Conservation (phyloP, 2,113 vertebrate genomes). For the Heteronetta atricapilla region DNA sequence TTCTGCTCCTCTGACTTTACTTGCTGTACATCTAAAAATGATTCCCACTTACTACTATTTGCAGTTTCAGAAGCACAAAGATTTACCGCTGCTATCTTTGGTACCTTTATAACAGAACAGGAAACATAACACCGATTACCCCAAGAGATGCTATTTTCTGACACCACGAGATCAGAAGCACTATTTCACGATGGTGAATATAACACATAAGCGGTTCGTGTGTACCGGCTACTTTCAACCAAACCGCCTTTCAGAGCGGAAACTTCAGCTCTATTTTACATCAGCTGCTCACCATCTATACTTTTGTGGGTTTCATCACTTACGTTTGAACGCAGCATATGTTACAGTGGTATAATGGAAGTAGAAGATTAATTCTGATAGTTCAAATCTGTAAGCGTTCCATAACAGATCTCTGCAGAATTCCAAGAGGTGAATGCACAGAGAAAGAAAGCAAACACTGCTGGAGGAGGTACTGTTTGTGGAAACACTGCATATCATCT, state of each 20-base stretch:
- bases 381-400: not conserved
- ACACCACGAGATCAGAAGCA: not conserved
- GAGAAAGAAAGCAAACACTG: not conserved
- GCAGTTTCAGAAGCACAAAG: not conserved
- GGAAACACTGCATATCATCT: not conserved
- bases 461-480: not conserved
- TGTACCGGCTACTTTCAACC: not conserved
- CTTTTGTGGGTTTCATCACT: not conserved
- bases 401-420: not conserved
- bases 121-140: not conserved
- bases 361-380: not conserved
- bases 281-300: not conserved
- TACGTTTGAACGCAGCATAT: not conserved
- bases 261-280: not conserved
- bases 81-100: not conserved
- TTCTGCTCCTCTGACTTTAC: conserved; percentile 24
- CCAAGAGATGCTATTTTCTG: not conserved
- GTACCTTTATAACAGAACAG: not conserved
- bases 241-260: not conserved
- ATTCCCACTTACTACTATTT: conserved; percentile 15
- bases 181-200: not conserved
- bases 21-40: not conserved
- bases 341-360: not conserved
- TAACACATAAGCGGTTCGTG: not conserved
- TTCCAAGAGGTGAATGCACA: not conserved